phyloP scores from a whole-genome alignment of 2,797 vertebrate genomes.

The Sebastes vulpes region DNA sequence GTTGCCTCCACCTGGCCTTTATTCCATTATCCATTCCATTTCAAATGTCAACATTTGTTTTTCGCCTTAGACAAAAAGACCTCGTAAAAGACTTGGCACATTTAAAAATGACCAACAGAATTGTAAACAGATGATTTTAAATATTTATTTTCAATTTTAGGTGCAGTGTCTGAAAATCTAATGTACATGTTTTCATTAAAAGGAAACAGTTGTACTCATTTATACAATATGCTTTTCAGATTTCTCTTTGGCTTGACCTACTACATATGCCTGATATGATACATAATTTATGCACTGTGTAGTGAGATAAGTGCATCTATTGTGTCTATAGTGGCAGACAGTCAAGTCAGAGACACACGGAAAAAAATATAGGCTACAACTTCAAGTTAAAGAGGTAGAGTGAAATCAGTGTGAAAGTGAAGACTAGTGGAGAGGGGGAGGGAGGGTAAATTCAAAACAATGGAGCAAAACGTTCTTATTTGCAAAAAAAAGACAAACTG shows the following conservation, averaged over 20 bases:
- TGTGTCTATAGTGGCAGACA: background rate
- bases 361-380: background rate
- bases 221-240: background rate
- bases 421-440: background rate
- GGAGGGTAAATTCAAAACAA: background rate
- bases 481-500: background rate
- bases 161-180: background rate
- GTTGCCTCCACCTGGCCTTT: constrained; percentile 34
- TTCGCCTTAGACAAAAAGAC: constrained; percentile 10
- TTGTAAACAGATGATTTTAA: background rate
- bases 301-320: constrained; percentile 18
- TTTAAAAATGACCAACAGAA: constrained; percentile 1
- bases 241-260: constrained; percentile 14
- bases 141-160: constrained; percentile 2
- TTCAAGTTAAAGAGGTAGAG: background rate
- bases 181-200: constrained; percentile 10
- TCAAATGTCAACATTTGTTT: constrained; percentile 59
- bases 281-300: constrained; percentile 22
- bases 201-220: constrained; percentile 15
- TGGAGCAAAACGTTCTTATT: background rate
- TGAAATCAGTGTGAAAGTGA: background rate
- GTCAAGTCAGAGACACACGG: background rate
- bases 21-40: constrained; percentile 53
- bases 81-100: background rate
- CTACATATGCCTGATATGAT: background rate